These are phyloP conservation scores for Cepaea nemoralis DNA, from an alignment of 1,140 invertebrate species.

Conservation along the genomic window DNA sequence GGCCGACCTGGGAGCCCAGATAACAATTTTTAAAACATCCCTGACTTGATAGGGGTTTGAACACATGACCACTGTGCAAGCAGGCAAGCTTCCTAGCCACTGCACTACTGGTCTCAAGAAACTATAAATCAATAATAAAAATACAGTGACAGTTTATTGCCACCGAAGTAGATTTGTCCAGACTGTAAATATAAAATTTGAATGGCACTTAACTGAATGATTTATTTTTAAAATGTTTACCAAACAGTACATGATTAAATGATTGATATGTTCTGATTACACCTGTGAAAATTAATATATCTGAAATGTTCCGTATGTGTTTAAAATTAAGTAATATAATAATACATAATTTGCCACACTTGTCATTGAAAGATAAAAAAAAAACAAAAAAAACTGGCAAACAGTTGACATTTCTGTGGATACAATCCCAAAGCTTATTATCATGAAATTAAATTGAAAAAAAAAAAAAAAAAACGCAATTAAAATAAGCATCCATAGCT, in stretches of 20 bases:
- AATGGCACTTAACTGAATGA: too few species aligned
- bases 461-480: not conserved
- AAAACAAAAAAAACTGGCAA: not conserved
- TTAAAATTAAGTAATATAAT: not conserved
- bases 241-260: not conserved
- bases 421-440: not conserved
- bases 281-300: not conserved
- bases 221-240: too few species aligned
- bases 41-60: too few species aligned
- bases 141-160: too few species aligned
- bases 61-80: too few species aligned
- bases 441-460: not conserved
- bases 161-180: too few species aligned
- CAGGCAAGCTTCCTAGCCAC: not conserved
- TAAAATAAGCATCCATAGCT: not conserved
- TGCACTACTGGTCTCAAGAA: not conserved
- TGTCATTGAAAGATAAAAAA: not conserved
- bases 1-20: too few species aligned
- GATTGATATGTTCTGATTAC: not conserved
- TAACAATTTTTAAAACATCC: too few species aligned
- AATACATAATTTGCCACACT: not conserved
- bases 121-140: not conserved
- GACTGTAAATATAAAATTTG: too few species aligned
- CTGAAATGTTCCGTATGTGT: not conserved
- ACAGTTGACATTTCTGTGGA: not conserved